Evolutionary conservation across 2,113 vertebrate species (phyloP).

Genomic region (Anolis carolinensis): DNA sequence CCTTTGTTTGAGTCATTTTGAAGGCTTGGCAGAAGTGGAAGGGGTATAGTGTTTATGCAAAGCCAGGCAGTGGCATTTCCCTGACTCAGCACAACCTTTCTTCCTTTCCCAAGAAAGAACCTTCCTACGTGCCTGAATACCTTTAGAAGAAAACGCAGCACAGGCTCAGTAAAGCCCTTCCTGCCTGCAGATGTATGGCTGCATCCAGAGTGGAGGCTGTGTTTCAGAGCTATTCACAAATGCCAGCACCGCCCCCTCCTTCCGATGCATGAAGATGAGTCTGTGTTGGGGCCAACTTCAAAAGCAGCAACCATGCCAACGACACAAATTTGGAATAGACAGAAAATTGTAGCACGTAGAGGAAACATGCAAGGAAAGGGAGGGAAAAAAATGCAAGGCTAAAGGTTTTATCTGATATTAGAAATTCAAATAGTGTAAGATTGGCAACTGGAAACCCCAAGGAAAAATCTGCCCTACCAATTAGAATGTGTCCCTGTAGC

Average conservation of each 20-base stretch:
- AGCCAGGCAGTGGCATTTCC: neutral
- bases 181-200: neutral
- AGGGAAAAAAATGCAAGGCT: neutral
- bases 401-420: neutral
- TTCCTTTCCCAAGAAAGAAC: neutral
- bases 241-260: too few species aligned
- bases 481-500: too few species aligned
- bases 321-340: neutral
- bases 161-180: neutral
- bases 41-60: neutral
- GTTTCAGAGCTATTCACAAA: neutral
- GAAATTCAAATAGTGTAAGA: neutral
- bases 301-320: slow-evolving; percentile 20
- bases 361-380: neutral
- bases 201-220: neutral
- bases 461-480: too few species aligned
- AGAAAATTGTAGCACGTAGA: neutral
- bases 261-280: neutral
- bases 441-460: neutral
- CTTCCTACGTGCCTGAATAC: neutral
- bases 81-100: neutral
- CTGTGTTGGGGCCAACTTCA: fast-evolving
- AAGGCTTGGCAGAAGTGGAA: neutral
- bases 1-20: neutral
- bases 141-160: neutral